Base-by-base conservation (phyloP, 2,113 vertebrate genomes). In the Sorex araneus region DNA sequence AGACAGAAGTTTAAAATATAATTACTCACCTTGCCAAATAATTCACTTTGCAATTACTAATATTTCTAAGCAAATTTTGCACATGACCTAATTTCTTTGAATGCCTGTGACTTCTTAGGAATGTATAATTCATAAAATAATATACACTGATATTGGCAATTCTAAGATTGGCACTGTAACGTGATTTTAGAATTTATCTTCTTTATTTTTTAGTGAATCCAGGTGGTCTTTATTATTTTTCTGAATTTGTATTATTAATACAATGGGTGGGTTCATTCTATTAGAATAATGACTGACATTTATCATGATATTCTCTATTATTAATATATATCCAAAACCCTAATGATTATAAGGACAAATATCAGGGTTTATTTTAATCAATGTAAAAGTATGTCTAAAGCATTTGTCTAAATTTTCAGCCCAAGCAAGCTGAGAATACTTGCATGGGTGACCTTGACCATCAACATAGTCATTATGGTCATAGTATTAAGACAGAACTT, bases 21-120 rank as follows among this genome's bases (percentile, higher is more conserved):
- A 45, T 57, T 76, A 9, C 87, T 89, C 34, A 87, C n/a, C 36
- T 93, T 87, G 18, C 1, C 84, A 67, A 76, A 50, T 74, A 87
- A 89, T 74, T 87, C 4, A 34, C 10, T 79, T 69, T n/a, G 25
- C 6, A 74, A 93, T 73, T 89, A 64, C 15, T 73, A 60, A 50
- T 16, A 10, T n/a, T 4, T 77, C n/a, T 69, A 81, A 66, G 10
- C 78, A 71, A 86, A n/a, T 74, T 57, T 78, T 80, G 60, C 57
- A 45, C 0, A 8, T 30, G 8, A 45, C 15, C 3, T 2, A 87
- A 30, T 57, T 92, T 90, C 28, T 84, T 57, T 81, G 36, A 54
- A 40, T 75, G 32, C 1, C 45, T 34, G 63, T 36, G 50, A 64
- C 4, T 90, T 87, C 82, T 57, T 19, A 69, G 34, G 30, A 87